Evolutionary conservation across 2,888 invertebrate species (phyloP).

Genomic region (Lasioglossum pauxillum): DNA sequence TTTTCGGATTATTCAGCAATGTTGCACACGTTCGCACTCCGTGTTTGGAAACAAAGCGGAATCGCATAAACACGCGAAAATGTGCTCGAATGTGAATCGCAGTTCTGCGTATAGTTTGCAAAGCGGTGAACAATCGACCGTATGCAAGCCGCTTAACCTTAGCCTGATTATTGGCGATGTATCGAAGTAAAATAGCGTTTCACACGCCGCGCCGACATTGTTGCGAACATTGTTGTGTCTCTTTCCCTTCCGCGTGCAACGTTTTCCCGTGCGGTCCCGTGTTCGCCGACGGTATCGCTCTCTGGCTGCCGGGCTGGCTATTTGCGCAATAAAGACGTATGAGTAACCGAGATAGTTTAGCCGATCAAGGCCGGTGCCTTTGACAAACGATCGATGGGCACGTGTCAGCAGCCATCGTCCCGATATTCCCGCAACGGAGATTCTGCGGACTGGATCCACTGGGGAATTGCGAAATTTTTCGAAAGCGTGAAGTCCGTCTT

Average conservation of each 20-base stretch:
- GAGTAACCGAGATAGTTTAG: conserved; percentile 3
- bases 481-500: conserved; percentile 6
- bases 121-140: background rate
- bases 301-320: background rate
- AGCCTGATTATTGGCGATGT: background rate
- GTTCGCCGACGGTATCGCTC: background rate
- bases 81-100: background rate
- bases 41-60: background rate
- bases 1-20: background rate
- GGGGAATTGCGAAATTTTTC: conserved; percentile 7
- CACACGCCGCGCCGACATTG: background rate
- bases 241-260: conserved; percentile 1
- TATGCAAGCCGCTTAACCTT: background rate
- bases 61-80: background rate
- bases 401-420: conserved; percentile 7
- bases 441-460: background rate
- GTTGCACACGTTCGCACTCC: background rate
- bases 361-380: conserved; percentile 31
- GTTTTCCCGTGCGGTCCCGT: background rate
- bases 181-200: background rate
- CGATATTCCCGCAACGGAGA: background rate
- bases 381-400: conserved; percentile 7
- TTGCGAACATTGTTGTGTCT: background rate
- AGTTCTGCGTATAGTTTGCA: background rate
- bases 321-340: conserved; percentile 8